phyloP scores from a whole-genome alignment of 2,113 vertebrate genomes.

The Rhipidura dahli region DNA sequence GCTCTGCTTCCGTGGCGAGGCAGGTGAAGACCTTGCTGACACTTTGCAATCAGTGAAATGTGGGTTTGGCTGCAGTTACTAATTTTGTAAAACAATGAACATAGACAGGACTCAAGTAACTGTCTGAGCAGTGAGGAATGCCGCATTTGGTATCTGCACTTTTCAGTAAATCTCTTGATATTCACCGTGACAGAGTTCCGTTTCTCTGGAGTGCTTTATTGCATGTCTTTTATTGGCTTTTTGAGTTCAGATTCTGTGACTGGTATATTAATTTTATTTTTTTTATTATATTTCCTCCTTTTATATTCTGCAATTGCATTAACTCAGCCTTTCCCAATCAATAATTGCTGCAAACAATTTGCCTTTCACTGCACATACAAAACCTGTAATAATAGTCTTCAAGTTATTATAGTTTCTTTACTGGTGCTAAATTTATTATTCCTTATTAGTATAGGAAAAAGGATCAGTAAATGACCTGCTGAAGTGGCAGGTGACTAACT shows the following conservation, averaged over 20 bases:
- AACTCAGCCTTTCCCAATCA: background rate
- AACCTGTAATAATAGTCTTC: background rate
- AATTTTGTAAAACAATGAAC: background rate
- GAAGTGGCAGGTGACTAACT: background rate
- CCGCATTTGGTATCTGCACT: background rate
- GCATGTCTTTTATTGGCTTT: background rate
- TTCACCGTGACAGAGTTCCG: background rate
- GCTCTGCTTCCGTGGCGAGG: background rate
- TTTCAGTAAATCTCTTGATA: background rate
- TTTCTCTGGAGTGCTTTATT: conserved; percentile 3
- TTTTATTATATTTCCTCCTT: background rate
- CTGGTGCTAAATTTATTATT: conserved; percentile 35
- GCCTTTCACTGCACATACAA: conserved; percentile 4
- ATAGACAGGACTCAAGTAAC: background rate
- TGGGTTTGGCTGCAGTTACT: background rate
- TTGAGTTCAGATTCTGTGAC: background rate
- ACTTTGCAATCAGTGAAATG: background rate
- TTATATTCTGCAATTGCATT: conserved; percentile 5
- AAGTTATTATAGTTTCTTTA: conserved; percentile 17
- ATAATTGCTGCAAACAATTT: conserved; percentile 43
- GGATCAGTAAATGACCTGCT: background rate
- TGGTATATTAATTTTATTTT: background rate
- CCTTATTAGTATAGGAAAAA: background rate
- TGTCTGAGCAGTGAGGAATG: background rate
- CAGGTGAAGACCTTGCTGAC: conserved; percentile 28